phyloP scores from a whole-genome alignment of 2,113 vertebrate species.

The Gopherus evgoodei region DNA sequence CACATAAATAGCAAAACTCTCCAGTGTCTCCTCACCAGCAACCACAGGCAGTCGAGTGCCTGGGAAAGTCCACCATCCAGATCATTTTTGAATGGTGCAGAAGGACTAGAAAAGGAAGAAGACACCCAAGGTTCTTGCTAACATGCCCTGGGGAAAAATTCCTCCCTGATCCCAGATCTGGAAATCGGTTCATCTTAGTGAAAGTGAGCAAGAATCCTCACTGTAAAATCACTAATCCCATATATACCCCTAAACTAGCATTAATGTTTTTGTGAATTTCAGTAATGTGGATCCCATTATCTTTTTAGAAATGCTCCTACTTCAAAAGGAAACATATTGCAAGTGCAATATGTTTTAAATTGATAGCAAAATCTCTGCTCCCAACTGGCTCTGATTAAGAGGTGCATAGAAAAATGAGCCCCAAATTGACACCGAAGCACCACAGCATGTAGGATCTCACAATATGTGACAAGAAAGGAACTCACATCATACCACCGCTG shows the following conservation, averaged over 20 bases:
- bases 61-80: neutral
- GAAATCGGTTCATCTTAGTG: neutral
- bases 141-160: neutral
- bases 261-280: neutral
- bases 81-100: neutral
- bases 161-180: neutral
- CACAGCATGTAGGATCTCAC: neutral
- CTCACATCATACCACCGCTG: neutral
- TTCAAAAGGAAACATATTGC: neutral
- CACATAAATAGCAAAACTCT: neutral
- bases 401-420: neutral
- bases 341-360: neutral
- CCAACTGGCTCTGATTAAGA: neutral
- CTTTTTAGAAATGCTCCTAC: slow-evolving; percentile 66
- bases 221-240: neutral
- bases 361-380: neutral
- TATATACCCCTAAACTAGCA: neutral
- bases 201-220: neutral
- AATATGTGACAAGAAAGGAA: neutral
- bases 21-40: neutral
- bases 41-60: neutral
- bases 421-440: neutral
- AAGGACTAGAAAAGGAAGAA: neutral
- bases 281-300: neutral
- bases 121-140: neutral